Base-by-base conservation (phyloP, 2,113 vertebrate genomes). In the Jacana jacana region DNA sequence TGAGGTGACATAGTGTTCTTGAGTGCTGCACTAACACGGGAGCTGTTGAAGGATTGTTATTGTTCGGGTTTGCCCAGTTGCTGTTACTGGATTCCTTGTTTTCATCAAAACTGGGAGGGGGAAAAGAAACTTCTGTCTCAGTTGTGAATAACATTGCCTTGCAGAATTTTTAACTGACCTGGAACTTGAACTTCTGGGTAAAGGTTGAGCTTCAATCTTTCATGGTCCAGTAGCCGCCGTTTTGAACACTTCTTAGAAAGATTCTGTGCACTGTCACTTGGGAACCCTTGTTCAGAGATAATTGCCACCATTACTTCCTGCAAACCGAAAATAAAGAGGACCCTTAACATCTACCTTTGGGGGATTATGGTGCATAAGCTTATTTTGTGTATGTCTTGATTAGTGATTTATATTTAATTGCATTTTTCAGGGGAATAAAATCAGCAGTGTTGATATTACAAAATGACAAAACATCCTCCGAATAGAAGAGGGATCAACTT, bases 381-480 rank as follows among this genome's bases (percentile, higher is more conserved):
- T 94, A 79, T 87, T 88, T 96, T 97, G 83, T 97, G 7, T 96
- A 55, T 96, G 86, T 95, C 88, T 94, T 97, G 86, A 96, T 96
- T 96, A 95, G 97, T 97, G 95, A 97, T 97, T 97, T 87, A 95
- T 97, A 96, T 97, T 95, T 97, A 98, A 98, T 98, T 98, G 98
- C 95, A 97, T 98, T 98, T 98, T 98, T 98, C 98, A 98, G 98
- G 98, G 98, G 95, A 98, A 97, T 97, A 98, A 98, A 98, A 97
- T 97, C 97, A 98, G 96, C 97, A 96, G 96, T 80, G 95, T 97
- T 98, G 98, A 96, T 98, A 97, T 98, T 97, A 98, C 98, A 98
- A 98, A 98, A 99, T 99, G 99, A 99, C 98, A 98, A 99, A 99
- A 98, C 99, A 99, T 95, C 99, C 99, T 95, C 99, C 99, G 73